phyloP scores from a whole-genome alignment of 2,113 vertebrate genomes.

The Psittacula cyanocephala region DNA sequence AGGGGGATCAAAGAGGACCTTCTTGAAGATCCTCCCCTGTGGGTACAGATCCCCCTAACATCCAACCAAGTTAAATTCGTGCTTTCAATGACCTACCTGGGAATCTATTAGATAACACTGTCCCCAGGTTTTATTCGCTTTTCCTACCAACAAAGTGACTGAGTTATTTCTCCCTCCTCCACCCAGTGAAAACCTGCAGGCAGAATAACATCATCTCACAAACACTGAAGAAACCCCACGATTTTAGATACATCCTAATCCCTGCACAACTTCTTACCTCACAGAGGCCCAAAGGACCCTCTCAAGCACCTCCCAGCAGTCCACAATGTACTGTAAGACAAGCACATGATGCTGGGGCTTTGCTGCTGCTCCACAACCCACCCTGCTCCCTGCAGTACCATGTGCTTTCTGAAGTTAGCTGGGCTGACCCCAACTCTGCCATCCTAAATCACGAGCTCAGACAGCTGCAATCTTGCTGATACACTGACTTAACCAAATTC shows the following conservation, averaged over 20 bases:
- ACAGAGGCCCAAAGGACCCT: neutral
- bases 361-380: neutral
- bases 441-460: neutral
- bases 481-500: neutral
- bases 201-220: neutral
- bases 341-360: neutral
- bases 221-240: neutral
- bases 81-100: neutral
- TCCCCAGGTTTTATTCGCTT: neutral
- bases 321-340: rapidly evolving
- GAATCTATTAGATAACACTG: neutral
- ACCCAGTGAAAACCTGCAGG: neutral
- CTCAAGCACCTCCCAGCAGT: neutral
- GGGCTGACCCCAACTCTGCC: neutral
- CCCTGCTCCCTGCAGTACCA: neutral
- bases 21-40: neutral
- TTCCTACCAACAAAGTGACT: rapidly evolving
- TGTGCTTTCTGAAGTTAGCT: neutral
- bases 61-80: neutral
- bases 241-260: neutral
- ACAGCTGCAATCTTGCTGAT: neutral
- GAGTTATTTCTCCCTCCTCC: neutral
- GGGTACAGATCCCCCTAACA: neutral
- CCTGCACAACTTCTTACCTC: neutral
- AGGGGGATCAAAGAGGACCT: neutral